phyloP scores from a whole-genome alignment of 2,113 vertebrate species.

The Neodontobutis hainanensis region DNA sequence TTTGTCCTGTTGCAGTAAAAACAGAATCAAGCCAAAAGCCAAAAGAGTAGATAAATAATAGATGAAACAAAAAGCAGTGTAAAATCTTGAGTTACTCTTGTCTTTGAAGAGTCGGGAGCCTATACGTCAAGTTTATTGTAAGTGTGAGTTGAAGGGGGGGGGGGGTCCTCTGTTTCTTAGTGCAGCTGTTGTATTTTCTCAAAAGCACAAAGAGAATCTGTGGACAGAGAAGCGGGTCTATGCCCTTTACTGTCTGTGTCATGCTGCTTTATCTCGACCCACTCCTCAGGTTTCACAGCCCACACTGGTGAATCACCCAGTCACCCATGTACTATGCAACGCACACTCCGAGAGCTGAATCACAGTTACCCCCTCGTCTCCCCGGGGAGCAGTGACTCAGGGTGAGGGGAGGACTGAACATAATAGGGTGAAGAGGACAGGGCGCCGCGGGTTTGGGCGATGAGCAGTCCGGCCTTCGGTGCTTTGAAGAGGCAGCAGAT shows the following conservation, averaged over 20 bases:
- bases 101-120: conserved; percentile 3
- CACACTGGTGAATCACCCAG: conserved; percentile 72
- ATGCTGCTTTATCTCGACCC: conserved; percentile 51
- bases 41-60: no score
- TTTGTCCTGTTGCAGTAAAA: no score
- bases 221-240: conserved; percentile 40
- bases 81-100: not conserved
- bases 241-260: conserved; percentile 35
- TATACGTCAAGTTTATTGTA: conserved; percentile 16
- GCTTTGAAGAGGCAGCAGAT: conserved; percentile 66
- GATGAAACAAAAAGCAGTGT: not conserved
- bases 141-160: conserved; percentile 19
- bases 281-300: conserved; percentile 72
- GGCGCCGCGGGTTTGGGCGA: conserved; percentile 35
- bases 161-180: conserved; percentile 19
- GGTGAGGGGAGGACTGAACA: conserved; percentile 59
- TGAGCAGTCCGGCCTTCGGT: conserved; percentile 73
- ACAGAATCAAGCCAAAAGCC: no score
- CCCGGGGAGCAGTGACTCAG: conserved; percentile 70
- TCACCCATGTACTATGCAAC: conserved; percentile 10
- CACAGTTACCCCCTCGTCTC: conserved; percentile 63
- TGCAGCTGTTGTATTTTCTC: conserved; percentile 65
- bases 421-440: conserved; percentile 39
- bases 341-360: conserved; percentile 60
- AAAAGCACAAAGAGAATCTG: conserved; percentile 49